phyloP scores from a whole-genome alignment of 2,113 vertebrate genomes.

The Bucco capensis region DNA sequence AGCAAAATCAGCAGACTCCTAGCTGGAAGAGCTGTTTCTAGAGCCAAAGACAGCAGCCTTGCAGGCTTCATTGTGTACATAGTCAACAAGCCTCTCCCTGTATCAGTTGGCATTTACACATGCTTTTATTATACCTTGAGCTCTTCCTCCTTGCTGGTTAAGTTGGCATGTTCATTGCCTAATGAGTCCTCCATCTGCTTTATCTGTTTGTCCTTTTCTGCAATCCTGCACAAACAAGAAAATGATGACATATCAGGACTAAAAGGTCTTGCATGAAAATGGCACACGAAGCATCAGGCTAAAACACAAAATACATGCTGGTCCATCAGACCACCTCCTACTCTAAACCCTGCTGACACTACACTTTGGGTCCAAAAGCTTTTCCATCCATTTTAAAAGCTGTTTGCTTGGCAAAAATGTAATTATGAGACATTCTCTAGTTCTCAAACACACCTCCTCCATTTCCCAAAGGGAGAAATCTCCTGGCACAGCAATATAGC shows the following conservation, averaged over 20 bases:
- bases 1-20: background rate
- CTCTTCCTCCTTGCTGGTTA: slow-evolving; percentile 79
- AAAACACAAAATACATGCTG: background rate
- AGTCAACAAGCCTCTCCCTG: background rate
- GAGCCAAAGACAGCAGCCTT: background rate
- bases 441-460: background rate
- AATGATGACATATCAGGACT: background rate
- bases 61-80: background rate
- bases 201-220: slow-evolving; percentile 80
- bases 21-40: background rate
- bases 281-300: background rate
- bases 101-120: background rate
- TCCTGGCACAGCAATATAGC: background rate
- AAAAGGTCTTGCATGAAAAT: background rate
- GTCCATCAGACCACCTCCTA: background rate
- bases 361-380: background rate
- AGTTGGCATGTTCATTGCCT: slow-evolving; percentile 72
- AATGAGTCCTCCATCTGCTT: slow-evolving; percentile 80
- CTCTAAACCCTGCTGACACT: background rate
- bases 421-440: background rate
- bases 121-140: slow-evolving; percentile 71
- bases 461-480: background rate
- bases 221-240: slow-evolving; percentile 68
- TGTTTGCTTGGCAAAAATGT: background rate
- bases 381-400: background rate